Evolutionary conservation across 2,797 vertebrate genomes (phyloP).

Genomic region (Naso thynnoides): DNA sequence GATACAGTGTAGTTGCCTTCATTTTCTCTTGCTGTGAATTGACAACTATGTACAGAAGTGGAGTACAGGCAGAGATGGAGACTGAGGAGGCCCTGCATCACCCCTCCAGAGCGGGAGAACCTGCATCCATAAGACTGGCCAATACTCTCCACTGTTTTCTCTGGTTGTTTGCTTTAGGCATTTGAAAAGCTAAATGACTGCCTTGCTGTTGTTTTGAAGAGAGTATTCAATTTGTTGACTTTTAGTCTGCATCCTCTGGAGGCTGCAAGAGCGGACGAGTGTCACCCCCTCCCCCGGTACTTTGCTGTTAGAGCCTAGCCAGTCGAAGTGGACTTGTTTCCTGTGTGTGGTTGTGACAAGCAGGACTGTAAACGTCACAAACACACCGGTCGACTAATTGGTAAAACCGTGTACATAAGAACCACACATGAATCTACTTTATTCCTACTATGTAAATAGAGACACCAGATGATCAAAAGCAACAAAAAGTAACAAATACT

Average conservation of each 20-base stretch:
- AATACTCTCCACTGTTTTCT: constrained; percentile 59
- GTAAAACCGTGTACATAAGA: constrained; percentile 86
- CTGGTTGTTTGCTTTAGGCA: constrained; percentile 77
- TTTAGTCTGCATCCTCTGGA: constrained; percentile 62
- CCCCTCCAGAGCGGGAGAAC: constrained; percentile 55
- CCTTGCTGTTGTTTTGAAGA: constrained; percentile 76
- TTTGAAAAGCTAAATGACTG: constrained; percentile 77
- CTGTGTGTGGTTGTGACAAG: constrained; percentile 73
- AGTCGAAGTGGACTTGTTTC: constrained; percentile 78
- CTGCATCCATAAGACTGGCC: constrained; percentile 65
- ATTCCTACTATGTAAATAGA: constrained; percentile 88
- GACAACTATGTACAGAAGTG: constrained; percentile 75
- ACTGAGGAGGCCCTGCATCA: constrained; percentile 62
- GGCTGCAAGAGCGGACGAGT: constrained; percentile 47
- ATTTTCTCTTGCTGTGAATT: constrained; percentile 76
- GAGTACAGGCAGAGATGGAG: constrained; percentile 67
- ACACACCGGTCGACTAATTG: constrained; percentile 68
- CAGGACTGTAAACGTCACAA: constrained; percentile 68
- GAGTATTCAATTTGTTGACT: constrained; percentile 76
- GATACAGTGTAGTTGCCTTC: constrained; percentile 85
- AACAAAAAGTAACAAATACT: constrained; percentile 85
- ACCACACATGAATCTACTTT: constrained; percentile 83
- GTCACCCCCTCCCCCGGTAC: constrained; percentile 41
- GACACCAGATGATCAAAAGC: constrained; percentile 86
- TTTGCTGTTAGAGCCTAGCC: constrained; percentile 78